Evolutionary conservation across 2,113 vertebrate genomes (phyloP), one percentile per base, ranked within the genome.

Genomic region (Reinhardtius hippoglossoides): DNA sequence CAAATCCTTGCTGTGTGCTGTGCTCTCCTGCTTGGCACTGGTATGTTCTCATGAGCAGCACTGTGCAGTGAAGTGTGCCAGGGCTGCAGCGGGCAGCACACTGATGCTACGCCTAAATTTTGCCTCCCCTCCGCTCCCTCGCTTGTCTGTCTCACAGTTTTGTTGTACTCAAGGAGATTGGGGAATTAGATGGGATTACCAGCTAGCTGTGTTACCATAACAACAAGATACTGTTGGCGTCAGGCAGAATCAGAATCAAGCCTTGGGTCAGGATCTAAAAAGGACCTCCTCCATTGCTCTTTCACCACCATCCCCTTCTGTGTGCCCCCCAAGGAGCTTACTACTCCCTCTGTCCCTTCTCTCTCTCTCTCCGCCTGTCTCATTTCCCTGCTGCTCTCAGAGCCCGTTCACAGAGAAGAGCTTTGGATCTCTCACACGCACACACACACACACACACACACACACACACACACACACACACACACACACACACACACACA

Each of bases 191-290:
- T 78, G 69, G 78, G 83, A 84, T 83, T 83, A 74, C 78, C 60
- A 71, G 80, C 76, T 67, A 61, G 50, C 67, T 72, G 65, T 69
- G 89, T 92, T 92, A 78, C 88, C 86, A 93, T 92, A 90, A 90
- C 92, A 90, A 91, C 92, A 62, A 58, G 77, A 87, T 78, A 83
- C 73, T 70, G 79, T 87, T 89, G 83, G 77, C 56, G 80, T 91
- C 87, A 75, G 66, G 58, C 55, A 57, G 52, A 85, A 87, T 89
- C 70, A 80, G 71, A 81, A 80, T 81, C 82, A 72, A 72, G 58
- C 61, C 62, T 59, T 42, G 21, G 52, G 71, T 67, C 62, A 20
- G 74, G 81, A 76, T 83, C 76, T 71, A 72, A 76, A 83, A 73
- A 77, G 60, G 56, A 66, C 84, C 80, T 71, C 67, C 75, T 61